A percentile compares a stretch with the other conserved stretches of the same genome.
Conservation (phyloP, 2,113 vertebrate genomes). For the Elgaria multicarinata region DNA sequence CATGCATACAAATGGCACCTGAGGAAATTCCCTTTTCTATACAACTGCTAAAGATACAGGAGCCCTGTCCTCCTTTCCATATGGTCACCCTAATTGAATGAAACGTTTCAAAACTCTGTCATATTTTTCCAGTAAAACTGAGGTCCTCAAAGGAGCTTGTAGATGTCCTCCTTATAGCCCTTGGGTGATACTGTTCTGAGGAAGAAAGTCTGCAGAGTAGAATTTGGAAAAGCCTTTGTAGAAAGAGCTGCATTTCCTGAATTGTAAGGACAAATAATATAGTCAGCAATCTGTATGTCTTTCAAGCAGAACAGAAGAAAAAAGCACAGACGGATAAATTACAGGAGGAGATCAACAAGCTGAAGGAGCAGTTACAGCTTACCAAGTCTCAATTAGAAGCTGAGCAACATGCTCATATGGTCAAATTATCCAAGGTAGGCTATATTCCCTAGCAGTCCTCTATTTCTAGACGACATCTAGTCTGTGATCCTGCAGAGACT, state of each 20-base stretch:
- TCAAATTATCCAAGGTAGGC: slow-evolving; percentile 82
- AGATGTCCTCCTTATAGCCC: not conserved
- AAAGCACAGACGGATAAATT: slow-evolving; percentile 79
- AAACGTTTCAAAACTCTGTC: not conserved
- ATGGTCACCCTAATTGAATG: too few relatives aligned
- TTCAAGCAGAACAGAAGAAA: slow-evolving; percentile 80
- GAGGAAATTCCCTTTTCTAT: too few relatives aligned
- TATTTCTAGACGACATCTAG: not conserved
- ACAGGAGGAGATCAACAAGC: slow-evolving; percentile 81
- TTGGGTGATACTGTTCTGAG: not conserved
- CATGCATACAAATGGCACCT: too few relatives aligned
- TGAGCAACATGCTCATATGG: slow-evolving; percentile 80
- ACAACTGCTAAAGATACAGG: too few relatives aligned
- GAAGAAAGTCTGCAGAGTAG: not conserved
- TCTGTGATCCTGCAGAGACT: not conserved
- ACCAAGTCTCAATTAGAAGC: slow-evolving; percentile 86
- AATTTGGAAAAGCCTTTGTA: not conserved
- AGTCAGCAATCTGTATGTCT: slow-evolving; percentile 41
- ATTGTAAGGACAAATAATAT: not conserved
- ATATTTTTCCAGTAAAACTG: not conserved
- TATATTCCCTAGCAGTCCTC: not conserved
- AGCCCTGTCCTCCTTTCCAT: too few relatives aligned
- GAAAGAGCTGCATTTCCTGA: not conserved
- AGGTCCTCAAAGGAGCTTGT: not conserved
- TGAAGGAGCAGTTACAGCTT: slow-evolving; percentile 85